Base-by-base conservation (phyloP, 2,797 vertebrate genomes). In the Amblyraja radiata region DNA sequence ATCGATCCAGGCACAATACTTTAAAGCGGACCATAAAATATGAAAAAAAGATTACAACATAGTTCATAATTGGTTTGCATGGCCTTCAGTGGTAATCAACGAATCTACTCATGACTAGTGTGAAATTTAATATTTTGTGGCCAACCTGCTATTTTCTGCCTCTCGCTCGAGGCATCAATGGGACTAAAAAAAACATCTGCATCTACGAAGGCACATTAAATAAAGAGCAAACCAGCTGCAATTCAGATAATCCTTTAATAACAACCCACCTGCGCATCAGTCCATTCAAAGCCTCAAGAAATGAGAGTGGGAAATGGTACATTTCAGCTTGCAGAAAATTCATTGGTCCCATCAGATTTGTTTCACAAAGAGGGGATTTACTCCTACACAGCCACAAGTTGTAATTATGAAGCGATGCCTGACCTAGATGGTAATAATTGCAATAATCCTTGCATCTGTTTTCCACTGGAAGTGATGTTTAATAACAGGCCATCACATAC, bases 211-310 rank as follows among this genome's bases (percentile, higher is more conserved):
- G 46, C 46, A 46, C 46, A 46, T 46, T 46, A 46, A 90, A 36
- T 68, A 65, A 90, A 74, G 68, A 32, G 11, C 46, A 92, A 54
- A 58, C 90, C 21, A 76, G 1, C 39, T 76, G 6, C 36, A 74
- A 58, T 76, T 76, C 90, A 58, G 23, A 74, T 74, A 73, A 92
- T 92, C 90, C 39, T 16, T 92, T 63, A 74, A 92, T 92, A 92
- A 92, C 39, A 74, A 14, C 36, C 90, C 21, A 91, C 23, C 90
- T 92, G 71, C 23, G 16, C 36, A 74, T 28, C 90, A 73, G 39
- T 54, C 14, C 25, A 28, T 92, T 25, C 74, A 21, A 46, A 73
- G 23, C 46, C 21, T 46, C 90, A 76, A 54, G 71, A 76, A 92
- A 73, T 84, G 25, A 84, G 81, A 84, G 21, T 58, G 46, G 18